phyloP scores from a whole-genome alignment of 1,140 invertebrate species.

The Pseudomyrmex dendroicus region DNA sequence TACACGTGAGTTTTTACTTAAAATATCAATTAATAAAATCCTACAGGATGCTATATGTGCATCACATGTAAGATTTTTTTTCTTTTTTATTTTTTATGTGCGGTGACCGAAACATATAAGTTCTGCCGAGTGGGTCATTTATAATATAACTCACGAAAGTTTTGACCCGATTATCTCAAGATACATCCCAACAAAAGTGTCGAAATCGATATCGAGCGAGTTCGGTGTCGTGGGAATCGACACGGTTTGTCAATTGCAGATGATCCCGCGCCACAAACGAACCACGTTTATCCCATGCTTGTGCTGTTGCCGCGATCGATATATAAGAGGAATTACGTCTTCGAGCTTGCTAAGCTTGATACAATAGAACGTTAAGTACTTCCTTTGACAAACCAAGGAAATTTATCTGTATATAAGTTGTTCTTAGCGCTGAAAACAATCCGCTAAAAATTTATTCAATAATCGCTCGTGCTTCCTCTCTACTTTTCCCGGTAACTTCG shows the following conservation, averaged over 20 bases:
- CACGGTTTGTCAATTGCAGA: conserved; percentile 58
- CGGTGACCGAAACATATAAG: too few relatives aligned
- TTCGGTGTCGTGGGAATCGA: conserved; percentile 36
- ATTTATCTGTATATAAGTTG: conserved; percentile 21
- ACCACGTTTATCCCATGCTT: conserved; percentile 50
- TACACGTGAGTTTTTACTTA: too few relatives aligned
- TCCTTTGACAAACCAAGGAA: conserved; percentile 53
- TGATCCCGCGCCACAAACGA: conserved; percentile 52
- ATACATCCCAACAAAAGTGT: background rate
- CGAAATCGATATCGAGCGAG: conserved; percentile 40
- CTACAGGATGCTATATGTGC: too few relatives aligned
- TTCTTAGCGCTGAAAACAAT: conserved; percentile 36
- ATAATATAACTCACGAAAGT: background rate
- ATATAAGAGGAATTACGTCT: conserved; percentile 47
- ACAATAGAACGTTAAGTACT: conserved; percentile 53
- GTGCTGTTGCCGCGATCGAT: conserved; percentile 54
- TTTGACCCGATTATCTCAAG: background rate
- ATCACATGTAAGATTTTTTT: too few relatives aligned
- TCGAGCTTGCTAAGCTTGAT: conserved; percentile 47
- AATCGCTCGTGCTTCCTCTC: background rate
- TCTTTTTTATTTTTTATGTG: too few relatives aligned
- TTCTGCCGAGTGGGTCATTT: too few relatives aligned
- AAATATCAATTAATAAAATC: too few relatives aligned
- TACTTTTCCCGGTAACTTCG: background rate
- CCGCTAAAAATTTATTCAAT: conserved; percentile 13